Evolutionary conservation across 2,888 invertebrate species (phyloP).

Genomic region (Aethes cnicana): DNA sequence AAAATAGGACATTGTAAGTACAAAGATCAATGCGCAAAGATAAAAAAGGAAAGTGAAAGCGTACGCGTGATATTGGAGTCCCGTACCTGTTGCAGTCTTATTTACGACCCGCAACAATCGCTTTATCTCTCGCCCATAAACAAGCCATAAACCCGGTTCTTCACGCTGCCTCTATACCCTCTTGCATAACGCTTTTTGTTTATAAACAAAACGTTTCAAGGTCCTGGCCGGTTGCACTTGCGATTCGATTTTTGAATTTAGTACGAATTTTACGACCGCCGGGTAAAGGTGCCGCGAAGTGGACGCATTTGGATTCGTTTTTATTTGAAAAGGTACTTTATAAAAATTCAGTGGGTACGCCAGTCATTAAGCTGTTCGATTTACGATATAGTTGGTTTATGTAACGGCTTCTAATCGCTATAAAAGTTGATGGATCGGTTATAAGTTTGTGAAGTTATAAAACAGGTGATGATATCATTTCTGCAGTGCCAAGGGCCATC

Average conservation of each 20-base stretch:
- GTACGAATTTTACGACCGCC: constrained; percentile 55
- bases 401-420: constrained; percentile 38
- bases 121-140: constrained; percentile 79
- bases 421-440: constrained; percentile 45
- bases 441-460: constrained; percentile 54
- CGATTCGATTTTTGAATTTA: constrained; percentile 44
- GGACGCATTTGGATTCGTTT: constrained; percentile 31
- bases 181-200: constrained; percentile 80
- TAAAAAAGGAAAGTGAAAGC: constrained; percentile 77
- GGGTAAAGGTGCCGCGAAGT: constrained; percentile 51
- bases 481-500: too few relatives aligned
- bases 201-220: constrained; percentile 79
- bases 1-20: constrained; percentile 39
- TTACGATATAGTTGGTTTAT: constrained; percentile 41
- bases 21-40: constrained; percentile 66
- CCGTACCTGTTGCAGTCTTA: constrained; percentile 81
- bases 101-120: constrained; percentile 82
- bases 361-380: constrained; percentile 46
- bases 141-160: constrained; percentile 76
- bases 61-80: constrained; percentile 73
- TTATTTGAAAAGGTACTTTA: constrained; percentile 43
- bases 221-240: constrained; percentile 49
- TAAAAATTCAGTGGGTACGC: constrained; percentile 58
- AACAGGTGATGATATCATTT: too few relatives aligned
- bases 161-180: constrained; percentile 57